Percentiles rank a stretch among this genome's conserved stretches.
Conservation (phyloP, 2,797 vertebrate species). For the Streptopelia turtur region DNA sequence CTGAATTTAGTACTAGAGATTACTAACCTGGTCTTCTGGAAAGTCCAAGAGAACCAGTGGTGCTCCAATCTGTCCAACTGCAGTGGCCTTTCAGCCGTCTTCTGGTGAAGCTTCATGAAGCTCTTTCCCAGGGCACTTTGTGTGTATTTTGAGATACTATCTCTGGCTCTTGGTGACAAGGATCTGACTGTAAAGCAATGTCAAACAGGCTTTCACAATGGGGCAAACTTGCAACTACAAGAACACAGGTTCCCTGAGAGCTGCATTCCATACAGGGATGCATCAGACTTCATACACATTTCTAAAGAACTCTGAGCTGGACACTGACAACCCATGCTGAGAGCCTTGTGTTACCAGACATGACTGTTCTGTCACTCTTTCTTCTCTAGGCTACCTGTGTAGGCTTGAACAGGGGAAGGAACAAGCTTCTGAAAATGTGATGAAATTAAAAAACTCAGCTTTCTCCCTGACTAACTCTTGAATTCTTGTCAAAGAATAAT, state of each 20-base stretch:
- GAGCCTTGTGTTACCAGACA: too few species aligned
- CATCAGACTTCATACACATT: neutral
- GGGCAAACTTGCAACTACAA: neutral
- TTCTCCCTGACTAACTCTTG: neutral
- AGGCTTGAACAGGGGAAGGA: neutral
- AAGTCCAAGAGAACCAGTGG: neutral
- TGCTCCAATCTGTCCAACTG: neutral
- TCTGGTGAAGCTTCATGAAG: neutral
- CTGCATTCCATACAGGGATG: neutral
- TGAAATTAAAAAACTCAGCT: neutral
- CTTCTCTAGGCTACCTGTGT: neutral
- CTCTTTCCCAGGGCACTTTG: neutral
- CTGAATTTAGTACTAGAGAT: neutral
- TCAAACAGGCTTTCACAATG: neutral
- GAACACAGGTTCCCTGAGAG: neutral
- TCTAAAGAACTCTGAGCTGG: neutral
- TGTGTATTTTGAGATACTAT: neutral
- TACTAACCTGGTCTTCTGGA: neutral
- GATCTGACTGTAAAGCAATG: neutral
- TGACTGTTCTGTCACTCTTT: fast-evolving
- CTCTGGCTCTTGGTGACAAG: neutral
- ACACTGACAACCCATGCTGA: neutral
- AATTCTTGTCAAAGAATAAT: neutral
- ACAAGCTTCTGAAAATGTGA: neutral
- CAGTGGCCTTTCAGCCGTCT: neutral